Percentiles rank a stretch among this genome's conserved stretches.
Evolutionary conservation across 2,888 invertebrate genomes (phyloP).

Genomic region (Acleris emargana): DNA sequence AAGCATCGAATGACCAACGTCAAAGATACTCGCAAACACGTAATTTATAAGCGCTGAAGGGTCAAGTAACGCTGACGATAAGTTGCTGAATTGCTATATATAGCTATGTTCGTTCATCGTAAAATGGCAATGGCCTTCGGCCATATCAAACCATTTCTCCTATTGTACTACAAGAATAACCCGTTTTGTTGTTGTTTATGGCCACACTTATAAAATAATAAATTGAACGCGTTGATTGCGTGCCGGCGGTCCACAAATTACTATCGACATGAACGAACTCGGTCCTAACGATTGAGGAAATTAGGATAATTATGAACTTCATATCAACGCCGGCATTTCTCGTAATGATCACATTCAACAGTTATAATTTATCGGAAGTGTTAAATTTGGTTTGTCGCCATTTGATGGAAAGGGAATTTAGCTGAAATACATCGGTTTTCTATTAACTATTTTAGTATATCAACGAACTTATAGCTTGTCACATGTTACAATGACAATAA

Average conservation of each 20-base stretch:
- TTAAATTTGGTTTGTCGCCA: slow-evolving; percentile 8
- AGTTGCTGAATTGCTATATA: background rate
- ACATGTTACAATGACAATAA: no score
- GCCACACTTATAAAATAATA: slow-evolving; percentile 37
- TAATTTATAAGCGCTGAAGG: no score
- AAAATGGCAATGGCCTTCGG: slow-evolving; percentile 3
- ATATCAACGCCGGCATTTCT: slow-evolving; percentile 53
- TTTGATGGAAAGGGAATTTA: background rate
- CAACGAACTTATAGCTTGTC: no score
- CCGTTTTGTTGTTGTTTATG: slow-evolving; percentile 34
- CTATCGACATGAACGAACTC: slow-evolving; percentile 53
- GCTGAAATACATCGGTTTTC: background rate
- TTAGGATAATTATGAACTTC: slow-evolving; percentile 58
- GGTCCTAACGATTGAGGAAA: slow-evolving; percentile 59
- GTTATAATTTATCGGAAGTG: slow-evolving; percentile 29
- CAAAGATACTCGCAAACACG: no score
- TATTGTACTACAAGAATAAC: slow-evolving; percentile 27
- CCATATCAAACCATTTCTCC: slow-evolving; percentile 22
- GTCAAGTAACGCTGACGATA: no score
- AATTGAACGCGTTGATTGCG: slow-evolving; percentile 49
- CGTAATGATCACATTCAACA: slow-evolving; percentile 47
- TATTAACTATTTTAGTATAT: no score
- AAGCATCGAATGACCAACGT: no score
- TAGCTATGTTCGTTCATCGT: background rate
- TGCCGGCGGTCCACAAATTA: slow-evolving; percentile 57